phyloP scores from a whole-genome alignment of 2,113 vertebrate species.

The Parotia lawesii region DNA sequence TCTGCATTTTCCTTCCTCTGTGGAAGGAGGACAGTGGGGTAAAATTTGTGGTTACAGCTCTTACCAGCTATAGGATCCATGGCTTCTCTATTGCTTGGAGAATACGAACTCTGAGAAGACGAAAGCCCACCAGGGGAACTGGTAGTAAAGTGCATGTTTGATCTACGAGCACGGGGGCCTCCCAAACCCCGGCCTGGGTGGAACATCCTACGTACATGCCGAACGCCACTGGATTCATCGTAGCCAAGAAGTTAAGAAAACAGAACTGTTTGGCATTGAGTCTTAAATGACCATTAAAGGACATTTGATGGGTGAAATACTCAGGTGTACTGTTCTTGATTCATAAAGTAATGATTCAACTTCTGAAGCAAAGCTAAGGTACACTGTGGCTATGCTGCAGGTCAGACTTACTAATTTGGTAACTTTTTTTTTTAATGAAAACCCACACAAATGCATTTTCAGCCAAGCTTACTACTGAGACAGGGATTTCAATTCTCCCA shows the following conservation, averaged over 20 bases:
- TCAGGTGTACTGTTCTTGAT: neutral
- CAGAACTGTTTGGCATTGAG: neutral
- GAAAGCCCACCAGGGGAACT: constrained; percentile 93
- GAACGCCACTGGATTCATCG: constrained; percentile 97
- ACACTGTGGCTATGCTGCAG: neutral
- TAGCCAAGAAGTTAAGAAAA: constrained; percentile 82
- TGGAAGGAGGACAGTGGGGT: neutral
- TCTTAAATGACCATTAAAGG: neutral
- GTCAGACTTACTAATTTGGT: neutral
- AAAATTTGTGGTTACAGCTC: neutral
- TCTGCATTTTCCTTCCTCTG: neutral
- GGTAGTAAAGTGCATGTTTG: constrained; percentile 99
- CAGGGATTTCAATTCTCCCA: neutral
- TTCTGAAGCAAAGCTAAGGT: neutral
- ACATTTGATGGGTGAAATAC: neutral
- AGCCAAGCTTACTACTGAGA: neutral
- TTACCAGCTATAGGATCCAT: constrained; percentile 99
- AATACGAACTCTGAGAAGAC: constrained; percentile 97
- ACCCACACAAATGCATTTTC: neutral
- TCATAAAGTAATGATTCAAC: neutral
- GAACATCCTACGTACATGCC: constrained; percentile 98
- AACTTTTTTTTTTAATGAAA: neutral
- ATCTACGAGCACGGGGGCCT: constrained; percentile 92
- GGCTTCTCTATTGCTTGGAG: constrained; percentile 98
- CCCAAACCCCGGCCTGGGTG: constrained; percentile 95